Percentiles rank a stretch among this genome's conserved stretches.
Evolutionary conservation across 2,113 vertebrate genomes (phyloP).

Genomic region (Rattus norvegicus): GRCr8 NC_086029.1:55627001-55627500

Average conservation of each 20-base stretch:
- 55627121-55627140: conserved; percentile 12
- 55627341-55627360: neutral
- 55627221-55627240: neutral
- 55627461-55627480: neutral
- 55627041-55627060: neutral
- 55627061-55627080: neutral
- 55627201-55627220: neutral
- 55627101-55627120: neutral
- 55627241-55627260: neutral
- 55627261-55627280: neutral
- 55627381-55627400: neutral
- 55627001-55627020: neutral
- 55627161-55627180: neutral
- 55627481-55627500: neutral
- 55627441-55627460: neutral
- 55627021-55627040: neutral
- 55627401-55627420: neutral
- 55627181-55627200: neutral
- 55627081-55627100: neutral
- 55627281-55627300: neutral
- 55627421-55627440: neutral
- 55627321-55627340: neutral
- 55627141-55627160: neutral
- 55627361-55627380: neutral
- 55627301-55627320: neutral